Percentiles rank a stretch among this genome's conserved stretches.
Evolutionary conservation across 2,797 vertebrate species (phyloP).

Genomic region (Hippoglossus hippoglossus): DNA sequence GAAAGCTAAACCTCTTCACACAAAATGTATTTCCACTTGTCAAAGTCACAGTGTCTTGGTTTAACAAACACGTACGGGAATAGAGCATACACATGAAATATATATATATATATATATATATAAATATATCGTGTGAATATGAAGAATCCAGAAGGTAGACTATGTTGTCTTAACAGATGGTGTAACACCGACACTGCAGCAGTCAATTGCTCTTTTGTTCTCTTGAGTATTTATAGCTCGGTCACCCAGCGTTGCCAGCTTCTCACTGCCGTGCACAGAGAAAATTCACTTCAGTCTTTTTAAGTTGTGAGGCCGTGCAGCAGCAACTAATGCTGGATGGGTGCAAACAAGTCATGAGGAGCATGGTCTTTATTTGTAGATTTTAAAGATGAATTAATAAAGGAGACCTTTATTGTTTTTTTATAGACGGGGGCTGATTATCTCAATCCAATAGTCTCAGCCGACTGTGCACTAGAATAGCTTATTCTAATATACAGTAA

Average conservation of each 20-base stretch:
- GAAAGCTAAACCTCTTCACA: not conserved
- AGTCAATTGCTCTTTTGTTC: conserved; percentile 81
- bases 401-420: conserved; percentile 6
- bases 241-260: conserved; percentile 52
- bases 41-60: not conserved
- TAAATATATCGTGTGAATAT: conserved; percentile 47
- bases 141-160: conserved; percentile 65
- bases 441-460: not conserved
- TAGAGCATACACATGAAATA: conserved; percentile 13
- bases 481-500: not conserved
- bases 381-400: conserved; percentile 8
- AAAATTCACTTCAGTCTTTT: conserved; percentile 53
- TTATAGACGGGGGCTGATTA: not conserved
- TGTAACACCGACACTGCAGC: conserved; percentile 79
- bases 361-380: conserved; percentile 10
- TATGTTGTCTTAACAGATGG: conserved; percentile 80
- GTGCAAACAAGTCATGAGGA: conserved; percentile 24
- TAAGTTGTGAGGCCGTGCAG: conserved; percentile 26
- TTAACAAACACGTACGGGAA: not conserved
- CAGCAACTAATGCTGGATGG: conserved; percentile 30
- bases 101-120: not conserved
- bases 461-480: not conserved
- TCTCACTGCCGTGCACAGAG: conserved; percentile 49
- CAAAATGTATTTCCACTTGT: conserved; percentile 2
- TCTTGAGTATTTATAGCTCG: conserved; percentile 77